These are phyloP conservation scores for Hycleus phaleratus DNA, from an alignment of 1,140 invertebrate genomes.

Conservation along the genomic window DNA sequence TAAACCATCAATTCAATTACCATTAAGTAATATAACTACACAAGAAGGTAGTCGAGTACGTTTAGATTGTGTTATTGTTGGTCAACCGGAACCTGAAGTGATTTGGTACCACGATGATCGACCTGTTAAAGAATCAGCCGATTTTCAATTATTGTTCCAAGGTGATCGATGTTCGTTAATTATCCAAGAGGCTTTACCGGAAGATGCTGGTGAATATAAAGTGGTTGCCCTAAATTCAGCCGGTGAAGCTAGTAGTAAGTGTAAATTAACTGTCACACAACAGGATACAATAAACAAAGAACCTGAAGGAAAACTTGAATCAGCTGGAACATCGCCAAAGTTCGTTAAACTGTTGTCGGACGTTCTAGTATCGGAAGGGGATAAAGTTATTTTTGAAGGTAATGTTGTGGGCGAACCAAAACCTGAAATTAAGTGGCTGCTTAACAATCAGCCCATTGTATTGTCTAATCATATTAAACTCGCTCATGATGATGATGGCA, in stretches of 20 bases:
- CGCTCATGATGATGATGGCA: slow-evolving; percentile 46
- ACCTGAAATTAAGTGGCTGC: slow-evolving; percentile 64
- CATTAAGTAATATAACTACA: slow-evolving; percentile 59
- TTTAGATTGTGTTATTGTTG: slow-evolving; percentile 74
- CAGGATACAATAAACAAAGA: slow-evolving; percentile 30
- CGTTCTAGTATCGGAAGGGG: slow-evolving; percentile 57
- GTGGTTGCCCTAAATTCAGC: slow-evolving; percentile 74
- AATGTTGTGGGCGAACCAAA: slow-evolving; percentile 62
- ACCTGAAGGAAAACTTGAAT: slow-evolving; percentile 34
- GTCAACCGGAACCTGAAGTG: slow-evolving; percentile 78
- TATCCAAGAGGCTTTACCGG: slow-evolving; percentile 64
- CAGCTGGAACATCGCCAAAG: slow-evolving; percentile 49
- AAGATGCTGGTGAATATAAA: slow-evolving; percentile 72
- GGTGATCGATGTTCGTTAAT: slow-evolving; percentile 73
- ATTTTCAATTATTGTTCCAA: slow-evolving; percentile 72
- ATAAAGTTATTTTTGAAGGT: slow-evolving; percentile 64
- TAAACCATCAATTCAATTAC: slow-evolving; percentile 63
- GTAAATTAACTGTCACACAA: slow-evolving; percentile 50
- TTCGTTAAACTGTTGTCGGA: slow-evolving; percentile 66
- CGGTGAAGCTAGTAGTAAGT: slow-evolving; percentile 69
- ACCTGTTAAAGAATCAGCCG: slow-evolving; percentile 77
- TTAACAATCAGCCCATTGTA: slow-evolving; percentile 58
- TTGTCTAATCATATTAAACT: slow-evolving; percentile 46
- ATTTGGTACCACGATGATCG: slow-evolving; percentile 81
- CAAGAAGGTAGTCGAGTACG: slow-evolving; percentile 62